A percentile compares a stretch with the other conserved stretches of the same genome.
phyloP scores from a whole-genome alignment of 2,888 invertebrate genomes.

The Pherbina coryleti region DNA sequence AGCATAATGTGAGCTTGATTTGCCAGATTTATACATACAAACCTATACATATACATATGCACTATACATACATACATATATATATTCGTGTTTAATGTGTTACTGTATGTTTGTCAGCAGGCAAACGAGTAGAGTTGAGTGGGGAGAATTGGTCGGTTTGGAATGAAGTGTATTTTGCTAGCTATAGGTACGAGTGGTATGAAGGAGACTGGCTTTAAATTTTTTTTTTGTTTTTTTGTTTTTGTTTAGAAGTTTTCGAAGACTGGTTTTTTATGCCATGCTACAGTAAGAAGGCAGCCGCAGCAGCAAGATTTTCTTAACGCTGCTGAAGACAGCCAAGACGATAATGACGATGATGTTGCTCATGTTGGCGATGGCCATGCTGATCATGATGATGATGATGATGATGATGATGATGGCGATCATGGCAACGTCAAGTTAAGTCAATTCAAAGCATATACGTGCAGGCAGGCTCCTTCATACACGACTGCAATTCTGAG shows the following conservation, averaged over 20 bases:
- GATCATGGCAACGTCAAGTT: constrained; percentile 16
- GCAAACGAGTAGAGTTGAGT: neutral
- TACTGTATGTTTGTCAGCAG: neutral
- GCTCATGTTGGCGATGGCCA: neutral
- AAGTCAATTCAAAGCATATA: constrained; percentile 13
- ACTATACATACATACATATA: constrained; percentile 26
- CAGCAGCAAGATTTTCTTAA: constrained; percentile 4
- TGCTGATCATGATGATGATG: neutral
- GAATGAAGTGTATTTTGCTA: constrained; percentile 20
- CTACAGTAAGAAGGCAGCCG: neutral
- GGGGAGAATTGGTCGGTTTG: constrained; percentile 13
- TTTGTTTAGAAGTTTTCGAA: constrained; percentile 24
- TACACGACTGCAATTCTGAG: constrained; percentile 17
- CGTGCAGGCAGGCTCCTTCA: constrained; percentile 1
- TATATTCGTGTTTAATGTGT: neutral
- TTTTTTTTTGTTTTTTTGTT: neutral
- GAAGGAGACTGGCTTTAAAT: constrained; percentile 7
- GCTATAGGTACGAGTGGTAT: neutral
- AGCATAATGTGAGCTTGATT: constrained; percentile 67
- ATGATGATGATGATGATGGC: constrained; percentile 39
- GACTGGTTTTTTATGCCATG: constrained; percentile 30
- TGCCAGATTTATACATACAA: constrained; percentile 58
- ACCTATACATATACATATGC: constrained; percentile 31
- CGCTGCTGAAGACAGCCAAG: neutral
- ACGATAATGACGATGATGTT: neutral